Conservation (phyloP, 1,140 invertebrate species). For the Pollicipes pollicipes region DNA sequence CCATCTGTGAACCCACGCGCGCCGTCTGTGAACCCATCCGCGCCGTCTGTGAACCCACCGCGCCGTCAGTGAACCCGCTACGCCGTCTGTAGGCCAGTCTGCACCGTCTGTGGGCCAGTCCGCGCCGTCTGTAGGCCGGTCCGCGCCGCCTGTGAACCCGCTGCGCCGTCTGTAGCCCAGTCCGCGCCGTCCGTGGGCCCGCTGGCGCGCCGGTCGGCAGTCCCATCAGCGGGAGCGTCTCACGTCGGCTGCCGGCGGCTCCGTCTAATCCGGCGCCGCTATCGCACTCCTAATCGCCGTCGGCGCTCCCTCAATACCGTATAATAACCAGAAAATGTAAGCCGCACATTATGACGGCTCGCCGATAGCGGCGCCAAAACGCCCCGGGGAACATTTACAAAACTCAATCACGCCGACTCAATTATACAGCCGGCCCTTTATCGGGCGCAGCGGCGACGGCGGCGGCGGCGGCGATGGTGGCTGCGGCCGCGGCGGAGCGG, state of each 20-base stretch:
- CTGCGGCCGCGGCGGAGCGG: no score
- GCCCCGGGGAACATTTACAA: neutral
- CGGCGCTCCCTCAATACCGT: neutral
- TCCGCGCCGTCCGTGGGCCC: neutral
- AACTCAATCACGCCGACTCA: conserved; percentile 1
- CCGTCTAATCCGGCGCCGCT: neutral
- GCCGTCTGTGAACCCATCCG: no score
- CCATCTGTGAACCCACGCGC: no score
- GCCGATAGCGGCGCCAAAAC: neutral
- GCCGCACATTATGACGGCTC: neutral
- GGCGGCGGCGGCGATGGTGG: no score
- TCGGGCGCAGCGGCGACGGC: neutral
- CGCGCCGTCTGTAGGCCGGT: no score
- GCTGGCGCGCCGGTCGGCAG: neutral
- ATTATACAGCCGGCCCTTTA: neutral
- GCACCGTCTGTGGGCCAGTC: no score
- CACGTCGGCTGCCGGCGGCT: no score
- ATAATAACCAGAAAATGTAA: conserved; percentile 2
- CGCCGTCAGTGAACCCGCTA: no score
- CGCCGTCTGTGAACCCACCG: no score
- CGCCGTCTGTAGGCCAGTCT: no score
- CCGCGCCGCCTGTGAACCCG: no score
- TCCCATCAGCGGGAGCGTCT: neutral
- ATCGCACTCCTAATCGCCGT: neutral
- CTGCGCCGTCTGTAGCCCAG: no score